A percentile compares a stretch with the other conserved stretches of the same genome.
These are phyloP conservation scores for Hipposideros armiger DNA, from an alignment of 2,113 vertebrate genomes.

Conservation along the genomic window DNA sequence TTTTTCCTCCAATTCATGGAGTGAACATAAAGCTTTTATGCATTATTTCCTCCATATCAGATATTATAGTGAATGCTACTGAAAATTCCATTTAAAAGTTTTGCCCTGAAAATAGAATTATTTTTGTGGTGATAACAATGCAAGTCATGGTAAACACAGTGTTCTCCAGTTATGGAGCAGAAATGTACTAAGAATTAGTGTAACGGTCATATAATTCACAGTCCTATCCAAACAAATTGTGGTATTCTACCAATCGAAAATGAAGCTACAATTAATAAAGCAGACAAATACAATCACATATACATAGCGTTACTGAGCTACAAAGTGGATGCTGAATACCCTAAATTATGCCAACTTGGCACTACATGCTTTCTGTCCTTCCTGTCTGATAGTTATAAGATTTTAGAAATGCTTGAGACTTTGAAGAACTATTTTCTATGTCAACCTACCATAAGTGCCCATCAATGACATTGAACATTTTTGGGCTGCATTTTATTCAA, in stretches of 20 bases:
- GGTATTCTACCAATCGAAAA: neutral
- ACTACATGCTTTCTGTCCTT: neutral
- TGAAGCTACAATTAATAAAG: neutral
- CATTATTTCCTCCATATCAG: neutral
- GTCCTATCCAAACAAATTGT: neutral
- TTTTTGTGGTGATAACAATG: neutral
- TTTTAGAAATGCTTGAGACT: conserved; percentile 1
- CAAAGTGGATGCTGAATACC: neutral
- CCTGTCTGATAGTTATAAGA: neutral
- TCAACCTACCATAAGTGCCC: neutral
- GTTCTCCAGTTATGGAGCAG: neutral
- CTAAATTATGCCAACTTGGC: neutral
- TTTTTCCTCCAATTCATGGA: conserved; percentile 3
- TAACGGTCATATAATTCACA: neutral
- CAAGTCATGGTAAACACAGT: neutral
- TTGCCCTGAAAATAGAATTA: neutral
- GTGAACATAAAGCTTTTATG: conserved; percentile 6
- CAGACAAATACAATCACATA: neutral
- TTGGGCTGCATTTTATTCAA: neutral
- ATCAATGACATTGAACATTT: neutral
- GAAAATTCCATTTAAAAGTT: conserved; percentile 14
- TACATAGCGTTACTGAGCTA: neutral
- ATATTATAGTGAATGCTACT: neutral
- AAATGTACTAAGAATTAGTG: neutral
- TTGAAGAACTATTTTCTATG: conserved; percentile 20